These are phyloP conservation scores for Mesocricetus auratus DNA, from an alignment of 2,113 vertebrate genomes.

Conservation along the genomic window DNA sequence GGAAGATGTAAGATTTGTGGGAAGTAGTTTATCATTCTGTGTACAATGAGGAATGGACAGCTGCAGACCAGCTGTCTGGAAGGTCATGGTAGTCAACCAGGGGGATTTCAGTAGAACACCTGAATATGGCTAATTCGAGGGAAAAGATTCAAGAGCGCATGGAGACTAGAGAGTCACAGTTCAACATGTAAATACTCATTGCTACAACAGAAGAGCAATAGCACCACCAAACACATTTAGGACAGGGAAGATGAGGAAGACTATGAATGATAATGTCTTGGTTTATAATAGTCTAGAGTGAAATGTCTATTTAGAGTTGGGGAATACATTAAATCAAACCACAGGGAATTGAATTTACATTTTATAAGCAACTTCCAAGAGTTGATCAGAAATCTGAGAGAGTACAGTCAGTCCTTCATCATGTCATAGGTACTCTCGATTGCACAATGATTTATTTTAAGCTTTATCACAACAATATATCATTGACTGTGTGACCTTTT, in stretches of 20 bases:
- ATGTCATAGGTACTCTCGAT: neutral
- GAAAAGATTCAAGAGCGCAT: neutral
- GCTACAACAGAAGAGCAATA: neutral
- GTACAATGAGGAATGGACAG: neutral
- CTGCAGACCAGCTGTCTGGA: neutral
- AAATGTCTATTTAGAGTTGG: slow-evolving; percentile 47
- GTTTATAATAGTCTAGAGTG: neutral
- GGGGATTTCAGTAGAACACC: neutral
- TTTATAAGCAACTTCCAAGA: neutral
- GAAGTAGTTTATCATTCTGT: neutral
- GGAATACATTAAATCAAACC: neutral
- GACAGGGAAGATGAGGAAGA: neutral
- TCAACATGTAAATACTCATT: neutral
- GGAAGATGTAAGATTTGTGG: neutral
- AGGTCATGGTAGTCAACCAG: neutral
- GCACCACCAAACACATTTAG: neutral
- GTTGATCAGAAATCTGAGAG: neutral
- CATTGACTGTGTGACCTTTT: neutral
- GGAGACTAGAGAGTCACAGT: neutral
- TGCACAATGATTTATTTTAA: slow-evolving; percentile 35
- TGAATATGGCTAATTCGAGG: neutral
- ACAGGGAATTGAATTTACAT: neutral
- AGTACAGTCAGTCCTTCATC: neutral
- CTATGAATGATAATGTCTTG: neutral
- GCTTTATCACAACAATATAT: neutral